These are phyloP conservation scores for Limnephilus auricula DNA, from an alignment of 2,888 invertebrate species.

Conservation along the genomic window DNA sequence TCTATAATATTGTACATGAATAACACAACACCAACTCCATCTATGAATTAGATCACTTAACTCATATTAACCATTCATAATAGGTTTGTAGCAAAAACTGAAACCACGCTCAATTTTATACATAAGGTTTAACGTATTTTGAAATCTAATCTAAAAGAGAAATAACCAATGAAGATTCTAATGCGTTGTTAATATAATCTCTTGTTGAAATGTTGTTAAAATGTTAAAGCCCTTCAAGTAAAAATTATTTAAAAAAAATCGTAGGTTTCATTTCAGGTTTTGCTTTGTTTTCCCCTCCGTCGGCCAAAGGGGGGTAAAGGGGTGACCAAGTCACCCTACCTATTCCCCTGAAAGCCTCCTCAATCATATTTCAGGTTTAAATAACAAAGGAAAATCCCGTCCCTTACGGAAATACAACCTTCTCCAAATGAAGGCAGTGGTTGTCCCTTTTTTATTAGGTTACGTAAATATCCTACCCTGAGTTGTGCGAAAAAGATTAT, in stretches of 20 bases:
- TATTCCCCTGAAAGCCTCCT: background rate
- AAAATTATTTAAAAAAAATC: background rate
- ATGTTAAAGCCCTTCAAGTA: background rate
- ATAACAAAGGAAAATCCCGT: slow-evolving; percentile 29
- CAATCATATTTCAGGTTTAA: slow-evolving; percentile 44
- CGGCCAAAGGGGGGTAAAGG: background rate
- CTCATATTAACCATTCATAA: too few relatives aligned
- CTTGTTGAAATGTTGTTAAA: background rate
- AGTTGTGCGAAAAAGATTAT: slow-evolving; percentile 3
- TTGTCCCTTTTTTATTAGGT: slow-evolving; percentile 27
- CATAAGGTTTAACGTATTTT: too few relatives aligned
- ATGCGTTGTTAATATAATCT: background rate
- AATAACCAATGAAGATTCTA: background rate
- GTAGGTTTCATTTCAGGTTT: background rate
- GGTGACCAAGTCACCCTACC: background rate
- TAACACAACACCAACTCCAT: too few relatives aligned
- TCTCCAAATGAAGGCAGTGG: background rate
- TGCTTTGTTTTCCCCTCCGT: slow-evolving; percentile 14
- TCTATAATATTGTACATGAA: too few relatives aligned
- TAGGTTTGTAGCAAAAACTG: too few relatives aligned
- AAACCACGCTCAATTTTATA: too few relatives aligned
- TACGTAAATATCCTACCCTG: background rate
- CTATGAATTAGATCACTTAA: too few relatives aligned
- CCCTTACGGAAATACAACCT: slow-evolving; percentile 36
- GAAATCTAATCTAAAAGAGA: background rate